Evolutionary conservation across 2,113 vertebrate genomes (phyloP), one percentile per base, ranked within the genome.

Genomic region (Gorsachius goisagi): DNA sequence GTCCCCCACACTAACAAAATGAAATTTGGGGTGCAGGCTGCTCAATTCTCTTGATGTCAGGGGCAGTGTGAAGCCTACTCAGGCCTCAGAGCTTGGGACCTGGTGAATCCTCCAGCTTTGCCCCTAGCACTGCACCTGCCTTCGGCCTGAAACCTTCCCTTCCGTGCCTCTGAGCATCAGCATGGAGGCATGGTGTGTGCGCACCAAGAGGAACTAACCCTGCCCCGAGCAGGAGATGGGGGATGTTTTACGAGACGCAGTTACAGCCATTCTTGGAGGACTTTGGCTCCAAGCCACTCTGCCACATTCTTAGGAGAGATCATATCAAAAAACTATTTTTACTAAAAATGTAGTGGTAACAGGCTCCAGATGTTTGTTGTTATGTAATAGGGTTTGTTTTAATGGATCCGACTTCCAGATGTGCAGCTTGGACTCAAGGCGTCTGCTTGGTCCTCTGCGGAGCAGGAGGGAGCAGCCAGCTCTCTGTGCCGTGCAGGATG

Each of bases 241-340:
- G 56, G 75, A 81, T 90, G 87, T 69, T 87, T 94, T 86, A 95
- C 62, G 85, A 85, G 90, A 94, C 93, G 91, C 89, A 95, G 84
- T 64, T 89, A 85, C 83, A 83, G 76, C 80, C 92, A 63, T 95
- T 95, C 94, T 93, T 95, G 85, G 77, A 96, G 92, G 83, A 95
- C 74, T 96, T 96, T 95, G 96, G 96, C 94, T 95, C 32, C 0
- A 5, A 80, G 91, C 82, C 82, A 69, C 30, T 80, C 95, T 97
- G 97, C 94, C 95, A 95, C 94, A 97, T 97, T 97, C 96, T 96
- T 97, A 72, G 56, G 85, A 97, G 96, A 96, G 92, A 97, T 96
- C 87, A 95, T 96, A 97, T 97, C 96, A 96, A 97, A 96, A 75
- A 33, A 13, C 76, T 88, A 80, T 92, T 95, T 96, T 91, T 91